A percentile compares a stretch with the other conserved stretches of the same genome.
These are phyloP conservation scores for Sebastes diploproa DNA, from an alignment of 2,797 vertebrate genomes.

Conservation along the genomic window DNA sequence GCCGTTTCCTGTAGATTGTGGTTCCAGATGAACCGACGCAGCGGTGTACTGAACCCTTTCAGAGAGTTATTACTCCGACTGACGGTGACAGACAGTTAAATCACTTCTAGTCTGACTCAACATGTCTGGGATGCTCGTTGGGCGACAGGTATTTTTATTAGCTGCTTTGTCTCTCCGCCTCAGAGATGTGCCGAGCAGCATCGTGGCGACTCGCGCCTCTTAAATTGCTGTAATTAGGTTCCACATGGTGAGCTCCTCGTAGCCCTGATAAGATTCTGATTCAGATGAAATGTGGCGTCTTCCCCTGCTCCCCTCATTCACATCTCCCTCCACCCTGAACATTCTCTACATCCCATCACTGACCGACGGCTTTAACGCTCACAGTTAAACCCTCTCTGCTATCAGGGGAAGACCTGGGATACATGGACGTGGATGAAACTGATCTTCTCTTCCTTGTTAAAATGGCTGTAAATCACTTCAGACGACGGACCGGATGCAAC, in stretches of 20 bases:
- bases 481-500: neutral
- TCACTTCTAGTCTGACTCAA: constrained; percentile 3
- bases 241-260: constrained; percentile 12
- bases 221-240: constrained; percentile 31
- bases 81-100: constrained; percentile 2
- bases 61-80: constrained; percentile 11
- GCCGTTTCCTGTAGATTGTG: neutral
- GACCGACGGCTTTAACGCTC: constrained; percentile 3
- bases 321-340: neutral
- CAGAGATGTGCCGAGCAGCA: neutral
- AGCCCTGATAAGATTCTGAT: constrained; percentile 39
- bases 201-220: constrained; percentile 8
- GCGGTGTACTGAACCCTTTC: constrained; percentile 2
- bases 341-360: constrained; percentile 14
- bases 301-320: neutral
- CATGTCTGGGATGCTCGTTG: neutral
- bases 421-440: neutral
- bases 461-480: neutral
- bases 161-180: neutral
- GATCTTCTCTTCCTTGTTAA: neutral
- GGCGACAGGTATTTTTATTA: constrained; percentile 5
- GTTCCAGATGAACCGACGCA: neutral
- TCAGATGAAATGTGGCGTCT: constrained; percentile 27
- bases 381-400: constrained; percentile 17
- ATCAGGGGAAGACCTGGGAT: neutral